phyloP scores from a whole-genome alignment of 92 coral and sea anemone species.

The Scolanthus callimorphus region DNA sequence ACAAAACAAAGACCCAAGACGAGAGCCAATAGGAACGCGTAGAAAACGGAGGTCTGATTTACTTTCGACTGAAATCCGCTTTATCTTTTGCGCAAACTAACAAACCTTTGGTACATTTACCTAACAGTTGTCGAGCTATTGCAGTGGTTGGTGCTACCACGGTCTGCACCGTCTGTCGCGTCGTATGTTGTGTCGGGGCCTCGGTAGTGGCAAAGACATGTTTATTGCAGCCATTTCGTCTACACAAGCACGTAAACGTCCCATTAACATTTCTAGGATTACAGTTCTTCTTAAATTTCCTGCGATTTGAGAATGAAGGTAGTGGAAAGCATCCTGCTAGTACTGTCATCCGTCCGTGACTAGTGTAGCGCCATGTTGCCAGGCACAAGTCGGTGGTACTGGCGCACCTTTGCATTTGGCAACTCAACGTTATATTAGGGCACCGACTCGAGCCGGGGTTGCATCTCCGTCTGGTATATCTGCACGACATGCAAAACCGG shows the following conservation, averaged over 20 bases:
- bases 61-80: no score
- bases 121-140: no score
- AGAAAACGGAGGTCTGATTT: no score
- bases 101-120: no score
- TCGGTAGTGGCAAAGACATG: constrained; percentile 2
- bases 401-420: constrained; percentile 17
- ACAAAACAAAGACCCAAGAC: no score
- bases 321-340: constrained; percentile 44
- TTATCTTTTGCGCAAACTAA: no score
- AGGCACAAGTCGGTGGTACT: constrained; percentile 38
- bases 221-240: constrained; percentile 42
- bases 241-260: constrained; percentile 47
- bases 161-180: not conserved
- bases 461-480: no score
- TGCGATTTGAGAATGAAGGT: constrained; percentile 33
- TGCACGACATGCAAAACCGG: no score
- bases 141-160: no score
- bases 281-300: constrained; percentile 19
- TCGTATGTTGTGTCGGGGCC: not conserved
- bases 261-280: constrained; percentile 29
- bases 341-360: constrained; percentile 7
- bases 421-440: no score
- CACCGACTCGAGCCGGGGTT: no score
- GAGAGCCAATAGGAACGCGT: no score
- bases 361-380: constrained; percentile 36